A percentile compares a stretch with the other conserved stretches of the same genome.
Evolutionary conservation across 2,888 invertebrate species (phyloP).

Genomic region (Ypsolopha scabrella): DNA sequence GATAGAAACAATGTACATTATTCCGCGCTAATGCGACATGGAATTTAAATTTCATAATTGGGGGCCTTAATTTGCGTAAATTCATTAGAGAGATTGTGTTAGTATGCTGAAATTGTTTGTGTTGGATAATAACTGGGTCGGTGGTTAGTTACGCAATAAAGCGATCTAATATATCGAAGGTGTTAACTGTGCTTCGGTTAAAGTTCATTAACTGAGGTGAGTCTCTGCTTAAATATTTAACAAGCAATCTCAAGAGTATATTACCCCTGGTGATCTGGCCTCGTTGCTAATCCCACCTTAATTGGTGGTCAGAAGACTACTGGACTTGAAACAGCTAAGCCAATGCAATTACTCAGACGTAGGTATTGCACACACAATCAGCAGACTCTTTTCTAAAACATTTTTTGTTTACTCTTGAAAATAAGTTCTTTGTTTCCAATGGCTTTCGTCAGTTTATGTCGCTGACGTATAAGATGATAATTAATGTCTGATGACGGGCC

Average conservation of each 20-base stretch:
- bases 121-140: not conserved
- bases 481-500: too few relatives aligned
- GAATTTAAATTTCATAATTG: not conserved
- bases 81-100: not conserved
- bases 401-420: too few relatives aligned
- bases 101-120: not conserved
- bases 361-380: constrained; percentile 22
- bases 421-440: too few relatives aligned
- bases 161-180: too few relatives aligned
- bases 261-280: not conserved
- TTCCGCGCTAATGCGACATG: not conserved
- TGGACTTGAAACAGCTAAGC: constrained; percentile 58
- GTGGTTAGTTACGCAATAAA: too few relatives aligned
- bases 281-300: constrained; percentile 53
- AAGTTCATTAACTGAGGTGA: too few relatives aligned
- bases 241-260: constrained; percentile 29
- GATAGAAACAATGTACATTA: too few relatives aligned
- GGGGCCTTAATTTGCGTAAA: not conserved
- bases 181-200: too few relatives aligned
- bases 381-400: not conserved
- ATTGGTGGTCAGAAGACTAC: constrained; percentile 63
- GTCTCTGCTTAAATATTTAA: constrained; percentile 28
- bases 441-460: too few relatives aligned
- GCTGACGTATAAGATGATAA: too few relatives aligned
- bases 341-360: constrained; percentile 52